Base-by-base conservation (phyloP, 2,888 invertebrate genomes). In the Sinhomidia bicolor region DNA sequence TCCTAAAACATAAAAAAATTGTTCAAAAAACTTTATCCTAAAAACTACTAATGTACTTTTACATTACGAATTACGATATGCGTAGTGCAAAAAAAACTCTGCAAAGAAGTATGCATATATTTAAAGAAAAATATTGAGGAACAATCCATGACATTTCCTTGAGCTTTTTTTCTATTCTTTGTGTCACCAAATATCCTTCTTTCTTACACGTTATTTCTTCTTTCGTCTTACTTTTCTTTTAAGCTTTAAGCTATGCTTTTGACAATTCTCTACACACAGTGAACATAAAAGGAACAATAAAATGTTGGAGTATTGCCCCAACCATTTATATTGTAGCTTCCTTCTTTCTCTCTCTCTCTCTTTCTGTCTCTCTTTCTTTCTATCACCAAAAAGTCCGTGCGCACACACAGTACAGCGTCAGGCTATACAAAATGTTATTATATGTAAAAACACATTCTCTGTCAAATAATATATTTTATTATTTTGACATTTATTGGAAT, bases 251-350 rank as follows among this genome's bases (percentile, higher is more conserved):
- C 7, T 60, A 0, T 60, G 3, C 20, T 57, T 20, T 6, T n/a
- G n/a, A n/a, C 29, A 20, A 26, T 20, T 12, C 7, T 10, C 17
- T 57, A 10, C 32, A 26, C 80, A 41, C 36, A 17, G 41, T 54
- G 20, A 29, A 32, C 65, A 81, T 81, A 81, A 76, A 57, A 29
- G 26, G 60, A 36, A 20, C 60, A 79, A 32, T 68, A 71, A 23
- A 65, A 81, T n/a, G 47, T 26, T 47, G 47, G 44, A 32, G 65
- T 26, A 65, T 36, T 41, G 4, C 26, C 51, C 14, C 83, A 54
- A 83, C 83, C 82, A n/a, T n/a, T 68, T 44, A n/a, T 65, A 82
- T 32, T 54, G 47, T n/a, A n/a, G n/a, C n/a, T n/a, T n/a, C n/a
- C n/a, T n/a, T n/a, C n/a, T n/a, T n/a, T n/a, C n/a, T n/a, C n/a